Base-by-base conservation (phyloP, 2,113 vertebrate species). In the Hymenochirus boettgeri region DNA sequence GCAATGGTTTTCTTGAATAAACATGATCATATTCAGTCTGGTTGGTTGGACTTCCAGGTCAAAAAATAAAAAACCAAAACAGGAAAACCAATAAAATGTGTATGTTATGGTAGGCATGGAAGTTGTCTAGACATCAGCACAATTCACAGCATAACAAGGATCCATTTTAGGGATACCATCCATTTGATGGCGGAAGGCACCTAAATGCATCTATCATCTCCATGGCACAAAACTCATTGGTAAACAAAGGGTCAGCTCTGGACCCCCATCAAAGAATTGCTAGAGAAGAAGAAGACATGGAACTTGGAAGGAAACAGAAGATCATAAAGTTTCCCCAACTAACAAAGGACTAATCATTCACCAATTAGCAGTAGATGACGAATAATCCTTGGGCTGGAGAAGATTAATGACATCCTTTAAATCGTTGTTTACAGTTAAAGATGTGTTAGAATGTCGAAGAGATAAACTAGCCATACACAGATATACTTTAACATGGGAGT, bases 401-500 rank as follows among this genome's bases (percentile, higher is more conserved):
- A 53, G 48, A 52, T 52, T 62, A 52, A 52, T 52, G 12, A 23
- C 47, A 37, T 62, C 60, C 21, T 46, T 35, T n/a, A n/a, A n/a
- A n/a, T n/a, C n/a, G n/a, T n/a, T n/a, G n/a, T n/a, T n/a, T n/a
- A n/a, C n/a, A n/a, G n/a, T n/a, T n/a, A n/a, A n/a, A n/a, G n/a
- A n/a, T n/a, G n/a, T n/a, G n/a, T n/a, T n/a, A n/a, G n/a, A n/a
- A n/a, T n/a, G n/a, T n/a, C n/a, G n/a, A n/a, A n/a, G n/a, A n/a
- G n/a, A n/a, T n/a, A n/a, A n/a, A n/a, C n/a, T n/a, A n/a, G n/a
- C n/a, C n/a, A n/a, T n/a, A n/a, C n/a, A n/a, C n/a, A n/a, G n/a
- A n/a, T n/a, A n/a, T n/a, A n/a, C n/a, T n/a, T n/a, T n/a, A n/a
- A n/a, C n/a, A n/a, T n/a, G n/a, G n/a, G n/a, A n/a, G n/a, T n/a